These are phyloP conservation scores for Pantala flavescens DNA, from an alignment of 1,140 invertebrate species.

Conservation along the genomic window DNA sequence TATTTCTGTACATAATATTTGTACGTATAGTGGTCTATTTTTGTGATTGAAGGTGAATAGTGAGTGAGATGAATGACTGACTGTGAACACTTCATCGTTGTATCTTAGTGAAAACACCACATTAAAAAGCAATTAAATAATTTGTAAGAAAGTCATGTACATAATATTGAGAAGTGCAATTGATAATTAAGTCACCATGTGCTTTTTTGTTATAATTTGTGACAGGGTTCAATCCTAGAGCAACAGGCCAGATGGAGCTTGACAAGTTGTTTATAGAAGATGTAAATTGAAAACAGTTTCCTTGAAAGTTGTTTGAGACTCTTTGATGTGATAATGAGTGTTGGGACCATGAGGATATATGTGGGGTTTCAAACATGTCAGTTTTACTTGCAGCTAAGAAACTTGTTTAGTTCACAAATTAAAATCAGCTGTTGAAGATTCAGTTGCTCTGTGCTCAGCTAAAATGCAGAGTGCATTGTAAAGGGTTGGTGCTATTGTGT, in stretches of 20 bases:
- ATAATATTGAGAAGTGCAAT: not conserved
- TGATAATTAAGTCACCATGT: not conserved
- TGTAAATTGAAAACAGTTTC: not conserved
- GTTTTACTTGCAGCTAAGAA: not conserved
- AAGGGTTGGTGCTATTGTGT: constrained; percentile 1
- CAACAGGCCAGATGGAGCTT: not conserved
- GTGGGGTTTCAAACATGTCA: not conserved
- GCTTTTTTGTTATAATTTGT: constrained; percentile 8
- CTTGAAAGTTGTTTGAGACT: not conserved
- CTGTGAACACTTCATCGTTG: not conserved
- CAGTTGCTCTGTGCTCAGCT: not conserved
- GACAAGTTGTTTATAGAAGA: not conserved
- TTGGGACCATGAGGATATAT: not conserved
- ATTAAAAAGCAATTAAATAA: not conserved
- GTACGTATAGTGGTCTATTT: constrained; percentile 1
- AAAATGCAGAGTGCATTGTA: not conserved
- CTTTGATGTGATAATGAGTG: constrained; percentile 2
- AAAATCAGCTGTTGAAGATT: not conserved
- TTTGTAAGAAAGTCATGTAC: not conserved
- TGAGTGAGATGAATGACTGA: not conserved
- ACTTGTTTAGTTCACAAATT: not conserved
- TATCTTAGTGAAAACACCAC: constrained; percentile 5
- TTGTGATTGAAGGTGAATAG: constrained; percentile 1
- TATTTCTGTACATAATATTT: constrained; percentile 8
- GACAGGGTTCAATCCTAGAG: constrained; percentile 2